Base-by-base conservation (phyloP, 2,797 vertebrate species). In the Serranus cabrilla region DNA sequence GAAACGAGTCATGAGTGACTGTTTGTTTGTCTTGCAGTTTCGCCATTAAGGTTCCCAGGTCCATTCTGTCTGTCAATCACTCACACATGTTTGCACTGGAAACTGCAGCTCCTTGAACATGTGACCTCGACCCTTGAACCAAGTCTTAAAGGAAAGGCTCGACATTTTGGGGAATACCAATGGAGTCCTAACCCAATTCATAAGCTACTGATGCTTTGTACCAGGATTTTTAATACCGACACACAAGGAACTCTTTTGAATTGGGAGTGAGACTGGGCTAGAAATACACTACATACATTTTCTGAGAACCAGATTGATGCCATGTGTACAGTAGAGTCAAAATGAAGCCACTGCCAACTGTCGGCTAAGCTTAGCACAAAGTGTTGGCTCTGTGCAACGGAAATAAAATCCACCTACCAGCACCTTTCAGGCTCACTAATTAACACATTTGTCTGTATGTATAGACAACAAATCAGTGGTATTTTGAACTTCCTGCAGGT, bases 1-100 rank as follows among this genome's bases (percentile, higher is more conserved):
- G 67, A 61, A 83, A 65, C 51, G 43, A 39, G 61, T 31, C 82
- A 23, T 42, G 60, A 81, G 62, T 58, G 27, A 46, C 60, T 86
- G 81, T 86, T 90, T 90, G 73, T 87, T 90, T 83, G 73, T 84
- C n/a, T 78, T 77, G 21, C 42, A 56, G 65, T 78, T 85, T 31
- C 42, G 20, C 71, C 59, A 11, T 55, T 46, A 27, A 75, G 34
- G 67, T 89, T 89, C 84, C 82, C 86, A 89, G 63, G 46, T 82
- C 52, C 60, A 8, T 27, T 61, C 50, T 56, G 60, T 78, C 77
- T 23, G 40, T 79, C 80, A 75, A 0, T 39, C 73, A 55, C 75
- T 79, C 57, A 51, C 50, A 58, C 17, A 57, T 70, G 70, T 79
- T 70, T 77, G 62, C 16, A 45, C 60, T 54, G 17, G 67, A 56